These are phyloP conservation scores for Dascillus cervinus DNA, from an alignment of 2,888 invertebrate genomes.

Conservation along the genomic window DNA sequence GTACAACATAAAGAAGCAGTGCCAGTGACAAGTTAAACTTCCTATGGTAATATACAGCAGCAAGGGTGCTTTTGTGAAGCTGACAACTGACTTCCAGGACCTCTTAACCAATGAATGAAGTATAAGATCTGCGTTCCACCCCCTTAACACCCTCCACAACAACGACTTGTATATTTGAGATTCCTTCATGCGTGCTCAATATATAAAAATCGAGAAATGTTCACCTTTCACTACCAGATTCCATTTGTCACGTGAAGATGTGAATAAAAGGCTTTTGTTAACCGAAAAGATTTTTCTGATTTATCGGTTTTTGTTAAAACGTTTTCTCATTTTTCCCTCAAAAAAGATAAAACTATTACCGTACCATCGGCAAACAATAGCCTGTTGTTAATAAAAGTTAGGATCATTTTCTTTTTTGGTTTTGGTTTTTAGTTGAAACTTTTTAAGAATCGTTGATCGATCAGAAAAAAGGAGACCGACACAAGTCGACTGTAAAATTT, in stretches of 20 bases:
- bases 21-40: slow-evolving; percentile 35
- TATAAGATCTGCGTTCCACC: slow-evolving; percentile 19
- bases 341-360: slow-evolving; percentile 7
- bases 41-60: slow-evolving; percentile 28
- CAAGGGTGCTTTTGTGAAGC: slow-evolving; percentile 25
- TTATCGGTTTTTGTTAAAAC: slow-evolving; percentile 25
- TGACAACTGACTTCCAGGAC: slow-evolving; percentile 25
- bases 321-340: slow-evolving; percentile 6
- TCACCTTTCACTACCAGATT: slow-evolving; percentile 43
- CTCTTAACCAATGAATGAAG: slow-evolving; percentile 29
- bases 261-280: slow-evolving; percentile 33
- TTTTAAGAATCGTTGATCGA: slow-evolving; percentile 10
- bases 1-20: slow-evolving; percentile 31
- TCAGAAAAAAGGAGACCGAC: slow-evolving; percentile 17
- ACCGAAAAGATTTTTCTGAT: slow-evolving; percentile 30
- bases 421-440: slow-evolving; percentile 2
- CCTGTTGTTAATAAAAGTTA: background rate
- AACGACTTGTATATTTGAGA: slow-evolving; percentile 19
- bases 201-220: slow-evolving; percentile 41
- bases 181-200: slow-evolving; percentile 31
- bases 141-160: slow-evolving; percentile 19
- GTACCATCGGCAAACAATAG: background rate
- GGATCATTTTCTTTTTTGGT: too few species aligned
- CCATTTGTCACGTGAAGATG: slow-evolving; percentile 40
- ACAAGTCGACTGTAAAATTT: slow-evolving; percentile 18